These are phyloP conservation scores for Apis florea DNA, from an alignment of 1,140 invertebrate species.

Conservation along the genomic window DNA sequence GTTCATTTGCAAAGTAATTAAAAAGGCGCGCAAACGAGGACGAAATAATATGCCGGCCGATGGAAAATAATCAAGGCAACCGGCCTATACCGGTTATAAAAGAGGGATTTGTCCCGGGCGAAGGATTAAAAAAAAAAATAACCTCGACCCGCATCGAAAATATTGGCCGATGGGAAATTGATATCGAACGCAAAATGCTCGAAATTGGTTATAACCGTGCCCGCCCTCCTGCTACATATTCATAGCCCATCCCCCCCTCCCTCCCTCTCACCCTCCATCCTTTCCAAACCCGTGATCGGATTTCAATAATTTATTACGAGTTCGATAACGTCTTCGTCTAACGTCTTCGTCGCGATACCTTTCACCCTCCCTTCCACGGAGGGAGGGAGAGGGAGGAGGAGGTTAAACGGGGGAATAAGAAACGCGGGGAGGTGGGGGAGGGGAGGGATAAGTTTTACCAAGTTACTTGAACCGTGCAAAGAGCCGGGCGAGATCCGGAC, in stretches of 20 bases:
- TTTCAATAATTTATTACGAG: slow-evolving; percentile 64
- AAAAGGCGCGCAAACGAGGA: slow-evolving; percentile 30
- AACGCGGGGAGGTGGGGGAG: slow-evolving; percentile 13
- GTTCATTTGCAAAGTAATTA: slow-evolving; percentile 46
- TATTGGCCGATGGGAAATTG: slow-evolving; percentile 56
- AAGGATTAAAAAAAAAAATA: slow-evolving; percentile 60
- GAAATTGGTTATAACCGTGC: slow-evolving; percentile 53
- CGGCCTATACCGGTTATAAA: slow-evolving; percentile 40
- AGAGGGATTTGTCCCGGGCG: slow-evolving; percentile 24
- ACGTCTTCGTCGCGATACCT: slow-evolving; percentile 31
- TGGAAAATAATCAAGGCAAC: slow-evolving; percentile 35
- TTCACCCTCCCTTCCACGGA: too few species aligned
- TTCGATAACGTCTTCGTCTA: slow-evolving; percentile 7
- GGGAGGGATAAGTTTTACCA: slow-evolving; percentile 47
- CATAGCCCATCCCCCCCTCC: slow-evolving; percentile 24
- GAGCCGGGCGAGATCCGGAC: slow-evolving; percentile 4
- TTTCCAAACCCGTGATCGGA: slow-evolving; percentile 33
- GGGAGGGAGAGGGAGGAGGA: too few species aligned
- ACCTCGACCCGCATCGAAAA: slow-evolving; percentile 46
- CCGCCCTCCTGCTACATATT: slow-evolving; percentile 57
- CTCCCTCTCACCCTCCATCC: neutral
- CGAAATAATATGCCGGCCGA: slow-evolving; percentile 18
- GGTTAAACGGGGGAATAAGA: slow-evolving; percentile 12
- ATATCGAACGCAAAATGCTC: slow-evolving; percentile 55
- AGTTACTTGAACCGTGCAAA: slow-evolving; percentile 55